phyloP scores from a whole-genome alignment of 2,113 vertebrate genomes.

The Pterophyllum scalare region DNA sequence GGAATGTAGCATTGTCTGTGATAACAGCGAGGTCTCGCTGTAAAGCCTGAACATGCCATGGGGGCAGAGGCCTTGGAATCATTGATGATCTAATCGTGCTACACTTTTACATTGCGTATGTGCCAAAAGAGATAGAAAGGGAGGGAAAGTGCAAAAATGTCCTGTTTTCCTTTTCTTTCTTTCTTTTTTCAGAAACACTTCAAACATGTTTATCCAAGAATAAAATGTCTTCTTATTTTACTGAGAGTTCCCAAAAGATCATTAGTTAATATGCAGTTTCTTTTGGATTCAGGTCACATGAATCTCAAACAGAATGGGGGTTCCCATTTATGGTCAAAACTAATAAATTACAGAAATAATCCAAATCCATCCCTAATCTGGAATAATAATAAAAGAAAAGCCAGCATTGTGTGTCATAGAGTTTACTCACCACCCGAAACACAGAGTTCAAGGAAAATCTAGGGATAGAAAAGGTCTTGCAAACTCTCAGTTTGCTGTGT shows the following conservation, averaged over 20 bases:
- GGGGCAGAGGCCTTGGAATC: constrained; percentile 50
- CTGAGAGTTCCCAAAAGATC: constrained; percentile 12
- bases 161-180: not conserved
- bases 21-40: constrained; percentile 51
- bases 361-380: constrained; percentile 53
- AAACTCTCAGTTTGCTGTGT: constrained; percentile 49
- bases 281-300: constrained; percentile 24
- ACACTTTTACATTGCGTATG: constrained; percentile 48
- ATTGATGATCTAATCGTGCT: constrained; percentile 64
- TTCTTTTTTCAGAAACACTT: not conserved
- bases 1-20: constrained; percentile 67
- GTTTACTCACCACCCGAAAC: constrained; percentile 57
- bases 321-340: constrained; percentile 64
- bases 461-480: constrained; percentile 52
- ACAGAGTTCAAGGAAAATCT: constrained; percentile 67
- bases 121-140: constrained; percentile 32
- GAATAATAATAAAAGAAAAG: constrained; percentile 53
- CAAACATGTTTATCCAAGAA: not conserved
- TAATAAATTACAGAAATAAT: constrained; percentile 46
- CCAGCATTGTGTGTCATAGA: constrained; percentile 34
- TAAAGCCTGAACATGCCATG: constrained; percentile 60
- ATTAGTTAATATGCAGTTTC: constrained; percentile 18
- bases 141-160: constrained; percentile 6
- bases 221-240: not conserved
- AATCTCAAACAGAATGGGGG: constrained; percentile 23